Evolutionary conservation across 2,888 invertebrate genomes (phyloP).

Genomic region (Brachyopa scutellaris): DNA sequence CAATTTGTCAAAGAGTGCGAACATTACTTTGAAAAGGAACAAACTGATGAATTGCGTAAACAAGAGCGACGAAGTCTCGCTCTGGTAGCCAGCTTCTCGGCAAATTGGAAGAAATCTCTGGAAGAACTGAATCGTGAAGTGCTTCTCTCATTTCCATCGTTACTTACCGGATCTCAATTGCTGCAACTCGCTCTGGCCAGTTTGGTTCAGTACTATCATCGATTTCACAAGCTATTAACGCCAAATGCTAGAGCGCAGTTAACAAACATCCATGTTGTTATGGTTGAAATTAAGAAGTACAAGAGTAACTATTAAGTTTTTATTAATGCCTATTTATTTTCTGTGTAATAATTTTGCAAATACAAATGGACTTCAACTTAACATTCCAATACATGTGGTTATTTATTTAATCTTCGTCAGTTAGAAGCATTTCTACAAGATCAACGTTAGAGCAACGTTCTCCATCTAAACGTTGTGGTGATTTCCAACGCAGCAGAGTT

Average conservation of each 20-base stretch:
- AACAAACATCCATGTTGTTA: slow-evolving; percentile 98
- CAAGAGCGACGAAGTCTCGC: slow-evolving; percentile 92
- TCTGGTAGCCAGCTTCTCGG: slow-evolving; percentile 94
- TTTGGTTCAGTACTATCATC: slow-evolving; percentile 98
- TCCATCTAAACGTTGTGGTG: slow-evolving; percentile 90
- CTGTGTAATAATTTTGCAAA: slow-evolving; percentile 18
- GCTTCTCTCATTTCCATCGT: slow-evolving; percentile 96
- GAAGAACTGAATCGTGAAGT: slow-evolving; percentile 98
- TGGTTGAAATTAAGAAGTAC: slow-evolving; percentile 99
- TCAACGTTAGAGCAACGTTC: slow-evolving; percentile 88
- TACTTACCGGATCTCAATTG: slow-evolving; percentile 96
- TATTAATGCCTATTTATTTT: slow-evolving; percentile 20
- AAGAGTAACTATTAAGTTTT: slow-evolving; percentile 94
- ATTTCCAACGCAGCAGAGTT: slow-evolving; percentile 90
- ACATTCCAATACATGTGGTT: slow-evolving; percentile 10
- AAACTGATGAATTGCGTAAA: slow-evolving; percentile 85
- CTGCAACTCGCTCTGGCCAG: slow-evolving; percentile 97
- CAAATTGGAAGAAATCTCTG: slow-evolving; percentile 97
- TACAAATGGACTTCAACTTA: slow-evolving; percentile 58
- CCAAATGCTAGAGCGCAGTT: slow-evolving; percentile 93
- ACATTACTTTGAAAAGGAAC: slow-evolving; percentile 89
- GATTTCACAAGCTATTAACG: slow-evolving; percentile 96
- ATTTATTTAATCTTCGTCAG: slow-evolving; percentile 85
- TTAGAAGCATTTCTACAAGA: slow-evolving; percentile 90
- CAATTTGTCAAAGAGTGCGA: slow-evolving; percentile 98